Conservation (phyloP, 1,140 invertebrate species). For the Eubasilissa regina region DNA sequence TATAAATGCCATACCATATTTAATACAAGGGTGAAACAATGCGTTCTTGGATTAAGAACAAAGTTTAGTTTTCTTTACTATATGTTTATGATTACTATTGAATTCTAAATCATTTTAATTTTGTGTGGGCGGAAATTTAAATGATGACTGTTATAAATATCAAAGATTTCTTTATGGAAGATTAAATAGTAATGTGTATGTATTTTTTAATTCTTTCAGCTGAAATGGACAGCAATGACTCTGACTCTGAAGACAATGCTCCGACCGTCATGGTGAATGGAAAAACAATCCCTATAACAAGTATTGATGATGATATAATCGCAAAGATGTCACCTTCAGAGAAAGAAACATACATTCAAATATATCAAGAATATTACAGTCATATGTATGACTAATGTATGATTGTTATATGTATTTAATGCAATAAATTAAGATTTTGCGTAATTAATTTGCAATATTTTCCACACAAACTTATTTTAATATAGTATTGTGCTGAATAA, state of each 20-base stretch:
- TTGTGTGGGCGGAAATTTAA: too few species aligned
- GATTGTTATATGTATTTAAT: not conserved
- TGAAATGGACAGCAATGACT: conserved; percentile 85
- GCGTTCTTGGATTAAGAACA: too few species aligned
- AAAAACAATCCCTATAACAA: conserved; percentile 82
- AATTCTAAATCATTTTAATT: too few species aligned
- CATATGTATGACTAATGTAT: conserved; percentile 79
- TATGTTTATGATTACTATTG: too few species aligned
- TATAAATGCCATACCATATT: too few species aligned
- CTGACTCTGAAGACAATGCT: conserved; percentile 88
- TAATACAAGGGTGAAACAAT: too few species aligned
- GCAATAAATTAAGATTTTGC: conserved; percentile 23
- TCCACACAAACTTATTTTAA: not conserved
- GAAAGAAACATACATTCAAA: conserved; percentile 94
- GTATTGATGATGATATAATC: conserved; percentile 83
- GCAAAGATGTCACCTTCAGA: conserved; percentile 92
- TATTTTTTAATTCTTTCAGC: conserved; percentile 67
- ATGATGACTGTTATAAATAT: too few species aligned
- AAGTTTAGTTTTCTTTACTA: too few species aligned
- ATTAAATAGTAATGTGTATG: not conserved
- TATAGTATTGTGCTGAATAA: not conserved
- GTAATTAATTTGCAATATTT: not conserved
- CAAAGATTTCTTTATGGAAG: not conserved
- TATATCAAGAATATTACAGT: conserved; percentile 94
- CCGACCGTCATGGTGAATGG: conserved; percentile 88